phyloP scores from a whole-genome alignment of 2,797 vertebrate genomes.

The Rhodeus uyekii region DNA sequence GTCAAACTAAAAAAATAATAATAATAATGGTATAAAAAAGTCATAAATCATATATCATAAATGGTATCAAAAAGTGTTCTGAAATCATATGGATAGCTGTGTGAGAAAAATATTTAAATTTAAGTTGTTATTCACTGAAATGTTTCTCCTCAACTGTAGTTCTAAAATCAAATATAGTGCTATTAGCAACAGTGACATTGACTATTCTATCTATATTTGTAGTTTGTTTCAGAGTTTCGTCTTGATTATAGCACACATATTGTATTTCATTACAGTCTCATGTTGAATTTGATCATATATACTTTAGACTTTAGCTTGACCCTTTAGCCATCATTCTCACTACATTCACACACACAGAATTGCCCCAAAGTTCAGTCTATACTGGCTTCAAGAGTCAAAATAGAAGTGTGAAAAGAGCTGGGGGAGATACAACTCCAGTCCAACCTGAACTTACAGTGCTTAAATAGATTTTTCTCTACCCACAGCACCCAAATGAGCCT shows the following conservation, averaged over 20 bases:
- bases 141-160: background rate
- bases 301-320: background rate
- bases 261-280: background rate
- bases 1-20: too few species aligned
- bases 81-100: background rate
- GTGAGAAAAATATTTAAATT: background rate
- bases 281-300: background rate
- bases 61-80: too few species aligned
- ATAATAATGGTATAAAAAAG: too few species aligned
- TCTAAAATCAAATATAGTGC: background rate
- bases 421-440: slow-evolving; percentile 27
- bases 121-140: background rate
- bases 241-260: background rate
- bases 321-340: background rate
- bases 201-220: background rate
- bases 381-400: slow-evolving; percentile 28
- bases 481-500: slow-evolving; percentile 42
- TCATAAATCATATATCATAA: too few species aligned
- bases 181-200: background rate
- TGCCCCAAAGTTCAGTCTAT: background rate
- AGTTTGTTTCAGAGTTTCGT: background rate
- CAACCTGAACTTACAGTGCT: slow-evolving; percentile 43
- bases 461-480: slow-evolving; percentile 49
- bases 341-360: background rate
- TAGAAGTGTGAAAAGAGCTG: slow-evolving; percentile 11